Conservation (phyloP, 1,140 invertebrate genomes). For the Oedothorax gibbosus region DNA sequence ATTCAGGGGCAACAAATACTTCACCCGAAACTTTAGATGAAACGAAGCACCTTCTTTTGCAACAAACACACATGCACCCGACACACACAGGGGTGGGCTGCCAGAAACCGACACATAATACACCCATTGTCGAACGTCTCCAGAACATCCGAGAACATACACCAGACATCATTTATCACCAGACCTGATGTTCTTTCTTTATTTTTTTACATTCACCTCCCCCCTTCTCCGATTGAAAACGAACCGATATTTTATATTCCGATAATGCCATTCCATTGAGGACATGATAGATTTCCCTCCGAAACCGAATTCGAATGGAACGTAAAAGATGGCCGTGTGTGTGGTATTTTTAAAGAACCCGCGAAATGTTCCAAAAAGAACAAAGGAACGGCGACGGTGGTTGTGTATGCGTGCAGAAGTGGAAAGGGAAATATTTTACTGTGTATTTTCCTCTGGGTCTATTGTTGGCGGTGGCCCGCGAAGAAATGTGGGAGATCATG, state of each 20-base stretch:
- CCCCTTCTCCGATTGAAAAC: conserved; percentile 14
- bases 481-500: conserved; percentile 52
- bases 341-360: conserved; percentile 44
- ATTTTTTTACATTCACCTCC: no score
- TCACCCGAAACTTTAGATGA: conserved; percentile 26
- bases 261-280: conserved; percentile 47
- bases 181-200: conserved; percentile 46
- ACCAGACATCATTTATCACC: conserved; percentile 3
- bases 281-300: conserved; percentile 33
- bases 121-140: conserved; percentile 20
- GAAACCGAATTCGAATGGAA: conserved; percentile 7
- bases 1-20: conserved; percentile 46
- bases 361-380: conserved; percentile 54
- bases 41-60: background rate
- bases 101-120: conserved; percentile 30
- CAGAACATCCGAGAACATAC: conserved; percentile 6
- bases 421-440: conserved; percentile 52
- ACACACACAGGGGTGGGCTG: background rate
- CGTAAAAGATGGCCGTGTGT: background rate
- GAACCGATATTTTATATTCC: conserved; percentile 60
- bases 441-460: conserved; percentile 34
- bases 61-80: conserved; percentile 16
- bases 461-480: conserved; percentile 17
- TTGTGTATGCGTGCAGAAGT: background rate
- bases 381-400: background rate